Percentiles rank a stretch among this genome's conserved stretches.
Conservation (phyloP, 2,113 vertebrate species). For the Edolisoma coerulescens region DNA sequence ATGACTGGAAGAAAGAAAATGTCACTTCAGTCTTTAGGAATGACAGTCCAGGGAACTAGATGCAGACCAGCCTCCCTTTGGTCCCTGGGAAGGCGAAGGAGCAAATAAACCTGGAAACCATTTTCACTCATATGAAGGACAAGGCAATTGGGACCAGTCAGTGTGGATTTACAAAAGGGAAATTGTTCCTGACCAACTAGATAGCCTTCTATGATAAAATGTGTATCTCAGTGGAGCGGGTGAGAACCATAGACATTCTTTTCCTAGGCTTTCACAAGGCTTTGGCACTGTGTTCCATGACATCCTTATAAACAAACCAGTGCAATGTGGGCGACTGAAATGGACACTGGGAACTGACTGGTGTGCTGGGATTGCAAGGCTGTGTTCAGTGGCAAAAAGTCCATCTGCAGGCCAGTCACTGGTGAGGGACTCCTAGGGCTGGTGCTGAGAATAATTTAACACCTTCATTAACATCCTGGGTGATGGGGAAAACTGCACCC, state of each 20-base stretch:
- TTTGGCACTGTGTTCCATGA: neutral
- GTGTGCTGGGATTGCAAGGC: neutral
- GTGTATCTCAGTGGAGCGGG: neutral
- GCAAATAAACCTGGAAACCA: neutral
- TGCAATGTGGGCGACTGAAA: neutral
- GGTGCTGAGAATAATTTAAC: neutral
- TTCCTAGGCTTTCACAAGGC: neutral
- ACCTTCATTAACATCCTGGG: neutral
- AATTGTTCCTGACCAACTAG: neutral
- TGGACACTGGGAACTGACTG: neutral
- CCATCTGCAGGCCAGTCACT: too few species aligned
- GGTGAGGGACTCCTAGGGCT: neutral
- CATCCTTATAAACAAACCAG: neutral
- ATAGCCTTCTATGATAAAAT: neutral
- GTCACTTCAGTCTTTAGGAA: neutral
- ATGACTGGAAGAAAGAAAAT: neutral
- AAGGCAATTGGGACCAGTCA: neutral
- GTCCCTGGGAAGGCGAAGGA: neutral
- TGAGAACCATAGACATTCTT: neutral
- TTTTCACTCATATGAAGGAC: neutral
- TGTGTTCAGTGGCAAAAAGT: neutral
- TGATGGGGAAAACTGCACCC: neutral
- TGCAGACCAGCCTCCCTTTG: fast-evolving
- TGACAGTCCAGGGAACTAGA: neutral
- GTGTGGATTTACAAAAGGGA: neutral